Evolutionary conservation across 2,888 invertebrate genomes (phyloP).

Genomic region (Synergus itoensis): DNA sequence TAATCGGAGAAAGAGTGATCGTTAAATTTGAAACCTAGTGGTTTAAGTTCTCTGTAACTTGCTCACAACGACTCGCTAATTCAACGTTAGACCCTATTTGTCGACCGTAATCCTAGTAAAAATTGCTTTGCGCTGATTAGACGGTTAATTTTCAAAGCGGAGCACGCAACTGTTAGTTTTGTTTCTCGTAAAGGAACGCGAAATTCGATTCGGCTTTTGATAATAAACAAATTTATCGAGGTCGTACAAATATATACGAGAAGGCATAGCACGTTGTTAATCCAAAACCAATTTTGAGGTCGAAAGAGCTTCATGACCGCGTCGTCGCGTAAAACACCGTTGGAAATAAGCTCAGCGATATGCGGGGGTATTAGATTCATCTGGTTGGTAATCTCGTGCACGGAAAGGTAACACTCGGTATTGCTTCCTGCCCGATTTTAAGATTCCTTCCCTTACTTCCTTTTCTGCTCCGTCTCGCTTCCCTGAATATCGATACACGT

Average conservation of each 20-base stretch:
- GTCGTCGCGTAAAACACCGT: constrained; percentile 56
- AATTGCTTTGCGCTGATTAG: constrained; percentile 26
- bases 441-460: constrained; percentile 33
- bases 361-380: constrained; percentile 52
- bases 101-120: constrained; percentile 11
- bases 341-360: constrained; percentile 58
- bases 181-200: constrained; percentile 40
- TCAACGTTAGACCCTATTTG: background rate
- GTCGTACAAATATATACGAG: constrained; percentile 48
- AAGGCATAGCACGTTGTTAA: constrained; percentile 49
- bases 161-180: constrained; percentile 23
- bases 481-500: constrained; percentile 37
- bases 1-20: background rate
- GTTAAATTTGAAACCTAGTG: background rate
- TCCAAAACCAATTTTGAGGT: constrained; percentile 62
- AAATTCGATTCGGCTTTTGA: constrained; percentile 53
- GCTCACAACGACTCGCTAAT: background rate
- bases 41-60: background rate
- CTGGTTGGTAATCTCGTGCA: constrained; percentile 35
- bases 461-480: background rate
- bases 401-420: constrained; percentile 43
- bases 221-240: constrained; percentile 50
- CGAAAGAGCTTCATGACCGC: constrained; percentile 50
- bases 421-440: constrained; percentile 48
- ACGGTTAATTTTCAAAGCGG: constrained; percentile 16